These are phyloP conservation scores for Limnodromus scolopaceus DNA, from an alignment of 2,797 vertebrate genomes.

Conservation along the genomic window DNA sequence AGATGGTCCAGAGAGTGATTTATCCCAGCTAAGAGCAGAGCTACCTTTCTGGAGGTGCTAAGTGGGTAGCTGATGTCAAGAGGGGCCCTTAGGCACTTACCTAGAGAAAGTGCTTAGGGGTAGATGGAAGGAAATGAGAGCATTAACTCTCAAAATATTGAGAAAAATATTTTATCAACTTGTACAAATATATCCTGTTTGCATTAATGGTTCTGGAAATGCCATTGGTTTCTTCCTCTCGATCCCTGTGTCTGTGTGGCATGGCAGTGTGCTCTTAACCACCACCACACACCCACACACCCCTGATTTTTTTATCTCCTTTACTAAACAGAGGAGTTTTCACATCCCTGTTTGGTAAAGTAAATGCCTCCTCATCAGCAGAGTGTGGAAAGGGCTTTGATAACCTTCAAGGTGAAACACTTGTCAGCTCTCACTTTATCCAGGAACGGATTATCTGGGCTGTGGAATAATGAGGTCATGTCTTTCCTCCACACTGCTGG, in stretches of 20 bases:
- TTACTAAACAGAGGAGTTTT: conserved; percentile 1
- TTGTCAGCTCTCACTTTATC: conserved; percentile 63
- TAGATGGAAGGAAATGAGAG: neutral
- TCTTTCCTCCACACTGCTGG: conserved; percentile 37
- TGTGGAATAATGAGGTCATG: conserved; percentile 64
- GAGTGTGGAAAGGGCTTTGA: conserved; percentile 60
- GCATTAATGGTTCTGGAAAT: neutral
- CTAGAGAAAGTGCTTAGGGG: neutral
- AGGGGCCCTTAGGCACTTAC: neutral
- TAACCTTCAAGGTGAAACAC: conserved; percentile 56
- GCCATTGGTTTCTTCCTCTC: neutral
- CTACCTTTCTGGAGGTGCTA: neutral
- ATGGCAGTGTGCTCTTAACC: neutral
- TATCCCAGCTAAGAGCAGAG: neutral
- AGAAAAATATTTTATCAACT: neutral
- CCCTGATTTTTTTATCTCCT: neutral
- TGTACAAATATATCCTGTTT: neutral
- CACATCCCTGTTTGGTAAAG: conserved; percentile 28
- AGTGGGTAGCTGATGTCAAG: neutral
- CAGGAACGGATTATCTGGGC: conserved; percentile 51
- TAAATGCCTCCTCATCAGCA: neutral
- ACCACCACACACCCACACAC: accelerated
- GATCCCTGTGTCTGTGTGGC: neutral
- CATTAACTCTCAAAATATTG: neutral
- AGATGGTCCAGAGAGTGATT: neutral